Base-by-base conservation (phyloP, 92 coral and sea anemone species). In the Siderastrea radians region DNA sequence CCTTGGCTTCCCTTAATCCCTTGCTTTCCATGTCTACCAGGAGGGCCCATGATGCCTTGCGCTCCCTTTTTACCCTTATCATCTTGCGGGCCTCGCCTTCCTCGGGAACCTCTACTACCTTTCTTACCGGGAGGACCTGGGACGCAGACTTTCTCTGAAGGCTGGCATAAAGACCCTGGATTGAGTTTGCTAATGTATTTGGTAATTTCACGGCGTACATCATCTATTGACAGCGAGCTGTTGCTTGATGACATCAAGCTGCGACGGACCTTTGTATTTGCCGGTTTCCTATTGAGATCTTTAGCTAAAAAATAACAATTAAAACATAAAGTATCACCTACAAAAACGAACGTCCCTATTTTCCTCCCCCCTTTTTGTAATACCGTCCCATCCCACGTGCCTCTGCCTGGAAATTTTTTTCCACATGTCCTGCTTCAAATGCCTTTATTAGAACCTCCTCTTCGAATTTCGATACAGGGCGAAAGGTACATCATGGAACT, bases 11-110 rank as follows among this genome's bases (percentile, higher is more conserved):
- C 67, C 80, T 10, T 76, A 45, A 58, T 76, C 1, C 81, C 81
- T 60, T 77, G 80, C 51, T 76, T 76, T 45, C 68, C 81, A 14
- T 77, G 81, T 77, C 68, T 77, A 5, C 81, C 79, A 12, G 66
- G 51, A 3, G 62, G 62, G 6, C 79, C 79, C 79, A 75, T 75
- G 15, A 75, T 54, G 68, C 55, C 81, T 57, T 76, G 80, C 9
- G 45, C 62, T 38, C 80, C 80, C 12, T 45, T 76, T 46, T 76
- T 76, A 55, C 80, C 80, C 80, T 57, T 76, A 38, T 60, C 3
- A 2, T 68, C 80, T 44, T 57, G 68, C 68, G 8, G 19, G 43
- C 80, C 80, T 76, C 80, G 80, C 44, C 67, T 57, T 45, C 67
- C 80, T 76, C 80, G 6, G 17, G 80, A 13, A 76, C 80, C 80